These are phyloP conservation scores for Siniperca obscura DNA, from an alignment of 2,797 vertebrate species.

Conservation along the genomic window DNA sequence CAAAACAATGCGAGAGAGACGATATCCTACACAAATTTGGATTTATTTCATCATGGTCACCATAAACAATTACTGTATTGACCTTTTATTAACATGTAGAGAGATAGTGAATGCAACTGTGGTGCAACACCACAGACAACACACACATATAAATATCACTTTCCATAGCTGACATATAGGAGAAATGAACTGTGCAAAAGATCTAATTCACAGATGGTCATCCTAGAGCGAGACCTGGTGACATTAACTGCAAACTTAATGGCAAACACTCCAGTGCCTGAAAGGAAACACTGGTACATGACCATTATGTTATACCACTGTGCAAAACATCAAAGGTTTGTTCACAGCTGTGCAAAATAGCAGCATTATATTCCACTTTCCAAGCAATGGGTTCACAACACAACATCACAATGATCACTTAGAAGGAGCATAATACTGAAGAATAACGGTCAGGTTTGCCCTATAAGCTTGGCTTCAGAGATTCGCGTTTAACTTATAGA, in stretches of 20 bases:
- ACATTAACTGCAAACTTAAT: constrained; percentile 53
- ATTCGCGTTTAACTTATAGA: constrained; percentile 64
- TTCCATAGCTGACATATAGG: constrained; percentile 55
- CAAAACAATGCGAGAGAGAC: constrained; percentile 45
- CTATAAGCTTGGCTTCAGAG: constrained; percentile 49
- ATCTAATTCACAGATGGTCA: constrained; percentile 53
- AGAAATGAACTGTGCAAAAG: constrained; percentile 72
- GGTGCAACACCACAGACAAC: constrained; percentile 58
- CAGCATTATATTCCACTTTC: constrained; percentile 74
- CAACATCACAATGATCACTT: constrained; percentile 58
- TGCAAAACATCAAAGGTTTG: constrained; percentile 78
- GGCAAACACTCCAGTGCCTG: constrained; percentile 59
- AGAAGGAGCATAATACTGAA: constrained; percentile 53
- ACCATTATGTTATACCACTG: constrained; percentile 65
- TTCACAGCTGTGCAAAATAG: constrained; percentile 82
- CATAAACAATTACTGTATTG: constrained; percentile 72
- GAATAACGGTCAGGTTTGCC: constrained; percentile 31
- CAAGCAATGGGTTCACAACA: constrained; percentile 72
- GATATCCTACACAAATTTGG: constrained; percentile 57
- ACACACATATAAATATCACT: constrained; percentile 63
- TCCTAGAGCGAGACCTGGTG: constrained; percentile 50
- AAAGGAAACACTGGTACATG: constrained; percentile 56
- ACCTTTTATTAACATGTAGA: constrained; percentile 70
- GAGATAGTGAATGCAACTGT: constrained; percentile 62
- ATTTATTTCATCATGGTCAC: constrained; percentile 79